Evolutionary conservation across 2,113 vertebrate genomes (phyloP).

Genomic region (Cephalopholis sonnerati): DNA sequence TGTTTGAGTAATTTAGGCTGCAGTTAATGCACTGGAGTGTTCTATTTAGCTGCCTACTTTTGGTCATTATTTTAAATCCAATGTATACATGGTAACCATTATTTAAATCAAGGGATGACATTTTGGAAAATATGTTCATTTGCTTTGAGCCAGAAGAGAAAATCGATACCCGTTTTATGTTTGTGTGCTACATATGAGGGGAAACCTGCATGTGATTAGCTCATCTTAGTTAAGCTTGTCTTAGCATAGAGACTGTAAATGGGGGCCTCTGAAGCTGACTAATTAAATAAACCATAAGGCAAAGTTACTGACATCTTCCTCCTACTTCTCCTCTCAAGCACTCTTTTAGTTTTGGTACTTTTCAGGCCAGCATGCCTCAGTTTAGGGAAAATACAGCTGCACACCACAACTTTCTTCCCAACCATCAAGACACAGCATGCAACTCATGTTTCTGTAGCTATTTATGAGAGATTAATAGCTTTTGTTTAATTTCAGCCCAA

Average conservation of each 20-base stretch:
- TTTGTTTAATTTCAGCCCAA: constrained; percentile 48
- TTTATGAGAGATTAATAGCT: constrained; percentile 61
- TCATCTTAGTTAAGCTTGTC: background rate
- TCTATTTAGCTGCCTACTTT: background rate
- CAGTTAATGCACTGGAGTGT: background rate
- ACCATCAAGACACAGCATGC: constrained; percentile 15
- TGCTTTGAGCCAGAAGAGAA: background rate
- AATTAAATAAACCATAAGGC: background rate
- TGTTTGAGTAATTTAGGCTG: background rate
- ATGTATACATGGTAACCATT: background rate
- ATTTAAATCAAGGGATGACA: background rate
- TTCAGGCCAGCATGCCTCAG: background rate
- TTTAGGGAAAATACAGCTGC: background rate
- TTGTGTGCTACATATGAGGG: background rate
- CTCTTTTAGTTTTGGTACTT: background rate
- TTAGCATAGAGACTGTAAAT: background rate
- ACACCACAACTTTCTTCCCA: background rate
- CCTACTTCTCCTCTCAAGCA: background rate
- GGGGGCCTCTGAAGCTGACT: background rate
- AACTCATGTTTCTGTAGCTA: constrained; percentile 17
- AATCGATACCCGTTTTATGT: background rate
- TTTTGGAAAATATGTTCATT: background rate
- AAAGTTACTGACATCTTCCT: background rate
- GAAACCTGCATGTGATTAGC: background rate
- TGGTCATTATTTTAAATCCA: background rate